Evolutionary conservation across 2,797 vertebrate species (phyloP).

Genomic region (Cryptoblepharus egeriae): DNA sequence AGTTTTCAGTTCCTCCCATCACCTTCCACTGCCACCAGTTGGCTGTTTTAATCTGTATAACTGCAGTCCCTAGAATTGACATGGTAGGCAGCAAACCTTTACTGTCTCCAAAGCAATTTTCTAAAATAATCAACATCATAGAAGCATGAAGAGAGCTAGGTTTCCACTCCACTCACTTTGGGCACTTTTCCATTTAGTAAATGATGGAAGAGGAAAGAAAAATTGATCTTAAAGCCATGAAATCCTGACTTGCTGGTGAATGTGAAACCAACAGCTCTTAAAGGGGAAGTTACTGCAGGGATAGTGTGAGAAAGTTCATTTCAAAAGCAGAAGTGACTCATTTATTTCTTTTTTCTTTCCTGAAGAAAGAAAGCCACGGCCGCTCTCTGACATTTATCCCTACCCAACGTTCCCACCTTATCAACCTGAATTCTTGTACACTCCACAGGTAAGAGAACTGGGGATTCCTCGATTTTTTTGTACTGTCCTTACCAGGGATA

Average conservation of each 20-base stretch:
- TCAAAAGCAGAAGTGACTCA: neutral
- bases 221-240: neutral
- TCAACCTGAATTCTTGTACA: neutral
- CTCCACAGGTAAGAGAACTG: constrained; percentile 16
- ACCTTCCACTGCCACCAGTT: no score
- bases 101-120: neutral
- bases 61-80: neutral
- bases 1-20: no score
- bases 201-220: neutral
- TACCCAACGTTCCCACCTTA: neutral
- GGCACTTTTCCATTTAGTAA: neutral
- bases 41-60: neutral
- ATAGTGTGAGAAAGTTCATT: neutral
- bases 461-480: no score
- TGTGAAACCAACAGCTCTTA: neutral
- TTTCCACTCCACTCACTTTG: neutral
- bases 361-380: constrained; percentile 6
- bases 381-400: neutral
- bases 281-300: neutral
- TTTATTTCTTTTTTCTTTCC: neutral
- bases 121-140: neutral
- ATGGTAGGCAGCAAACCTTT: neutral
- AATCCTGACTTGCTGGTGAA: neutral
- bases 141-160: neutral
- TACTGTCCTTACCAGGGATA: neutral